Conservation (phyloP, 2,113 vertebrate genomes). For the Gymnocephalus cernua region DNA sequence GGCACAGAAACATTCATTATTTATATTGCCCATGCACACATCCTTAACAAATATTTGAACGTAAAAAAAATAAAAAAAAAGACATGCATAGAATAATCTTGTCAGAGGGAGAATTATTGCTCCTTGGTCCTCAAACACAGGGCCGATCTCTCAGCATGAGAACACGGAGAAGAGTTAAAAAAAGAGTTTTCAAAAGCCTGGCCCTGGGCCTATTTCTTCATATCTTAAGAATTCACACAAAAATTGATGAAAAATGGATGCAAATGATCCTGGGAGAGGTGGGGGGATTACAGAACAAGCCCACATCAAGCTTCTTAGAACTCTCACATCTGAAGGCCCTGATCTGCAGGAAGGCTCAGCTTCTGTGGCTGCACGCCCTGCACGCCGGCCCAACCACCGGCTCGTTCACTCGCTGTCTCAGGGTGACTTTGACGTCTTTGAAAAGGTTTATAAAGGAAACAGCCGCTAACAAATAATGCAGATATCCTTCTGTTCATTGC, state of each 20-base stretch:
- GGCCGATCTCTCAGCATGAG: conserved; percentile 50
- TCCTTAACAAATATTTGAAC: conserved; percentile 54
- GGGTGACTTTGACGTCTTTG: conserved; percentile 73
- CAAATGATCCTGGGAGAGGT: conserved; percentile 77
- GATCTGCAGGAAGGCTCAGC: conserved; percentile 58
- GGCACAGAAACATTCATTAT: conserved; percentile 1
- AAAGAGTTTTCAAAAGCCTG: conserved; percentile 70
- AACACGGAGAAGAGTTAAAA: conserved; percentile 54
- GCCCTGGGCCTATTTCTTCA: conserved; percentile 69
- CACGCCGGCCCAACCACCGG: conserved; percentile 11
- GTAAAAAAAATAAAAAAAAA: conserved; percentile 35
- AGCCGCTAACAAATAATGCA: conserved; percentile 22
- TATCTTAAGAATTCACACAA: conserved; percentile 76
- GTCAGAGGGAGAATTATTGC: conserved; percentile 62
- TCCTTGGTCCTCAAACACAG: conserved; percentile 46
- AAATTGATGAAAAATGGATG: conserved; percentile 80
- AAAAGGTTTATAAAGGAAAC: conserved; percentile 57
- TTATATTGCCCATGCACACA: conserved; percentile 25
- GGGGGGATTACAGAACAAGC: conserved; percentile 68
- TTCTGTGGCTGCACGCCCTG: conserved; percentile 54
- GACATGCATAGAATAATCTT: conserved; percentile 37
- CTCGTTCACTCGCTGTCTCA: conserved; percentile 65
- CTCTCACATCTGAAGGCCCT: conserved; percentile 71
- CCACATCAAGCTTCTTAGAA: conserved; percentile 75
- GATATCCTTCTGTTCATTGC: conserved; percentile 42